Evolutionary conservation across 2,888 invertebrate genomes (phyloP), one percentile per base, ranked within the genome.

Genomic region (Melikaiella ostensackeni): DNA sequence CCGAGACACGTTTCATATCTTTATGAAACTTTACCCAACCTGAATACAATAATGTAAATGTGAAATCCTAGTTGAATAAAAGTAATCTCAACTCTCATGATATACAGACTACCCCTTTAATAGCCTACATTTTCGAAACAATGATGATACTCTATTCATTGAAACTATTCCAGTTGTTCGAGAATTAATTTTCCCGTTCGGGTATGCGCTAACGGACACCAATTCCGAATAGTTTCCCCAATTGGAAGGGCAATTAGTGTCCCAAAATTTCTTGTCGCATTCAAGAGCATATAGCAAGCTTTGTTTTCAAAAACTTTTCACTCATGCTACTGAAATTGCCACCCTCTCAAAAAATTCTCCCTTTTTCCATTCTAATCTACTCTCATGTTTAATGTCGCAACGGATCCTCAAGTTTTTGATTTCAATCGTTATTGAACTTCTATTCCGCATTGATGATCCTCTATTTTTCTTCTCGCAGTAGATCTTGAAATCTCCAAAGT

Each of bases 131-230:
- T 70, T 70, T 50, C 50, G 70, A 55, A 70, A 70, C 70, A 70
- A 70, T 70, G 50, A 55, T 50, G 33, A 11, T 27, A 24, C 24
- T 70, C 70, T 46, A 70, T 46, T 50, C 70, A 50, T 33, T 70
- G 70, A 70, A 70, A 70, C 70, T 70, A 70, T 70, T 70, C 50
- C 70, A 70, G 46, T 70, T 70, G 70, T 70, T 70, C 30, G 46
- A 46, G 50, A 70, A 70, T 70, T 70, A 70, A 70, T 70, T 70
- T 70, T 33, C 50, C 30, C 50, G 70, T 33, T 70, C 70, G 30
- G 70, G 70, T 70, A 30, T 70, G 46, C 46, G 33, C 50, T 21
- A 55, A 33, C 50, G 50, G 70, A 70, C 46, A 70, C 50, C 27
- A 27, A 59, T 59, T 59, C 59, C 13, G 27, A 50, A 46, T 46